These are phyloP conservation scores for Saccostrea glomerata DNA, from an alignment of 1,140 invertebrate genomes.

Conservation along the genomic window DNA sequence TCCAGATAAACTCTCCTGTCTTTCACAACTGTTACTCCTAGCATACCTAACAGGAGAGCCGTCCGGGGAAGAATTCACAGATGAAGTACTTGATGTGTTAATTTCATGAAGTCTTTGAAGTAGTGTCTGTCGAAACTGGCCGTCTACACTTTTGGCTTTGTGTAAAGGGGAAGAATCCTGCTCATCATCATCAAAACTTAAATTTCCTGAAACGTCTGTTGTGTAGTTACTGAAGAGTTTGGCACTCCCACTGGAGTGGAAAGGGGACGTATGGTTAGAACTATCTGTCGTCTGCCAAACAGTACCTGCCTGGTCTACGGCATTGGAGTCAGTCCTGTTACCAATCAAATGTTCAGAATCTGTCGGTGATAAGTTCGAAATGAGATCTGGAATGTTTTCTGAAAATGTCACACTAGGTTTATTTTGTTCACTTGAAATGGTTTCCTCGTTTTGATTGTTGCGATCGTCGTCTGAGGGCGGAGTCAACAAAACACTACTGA, in stretches of 20 bases:
- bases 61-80: conserved; percentile 67
- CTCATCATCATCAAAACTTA: conserved; percentile 57
- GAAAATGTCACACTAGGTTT: conserved; percentile 30
- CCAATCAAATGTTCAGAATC: not conserved
- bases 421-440: not conserved
- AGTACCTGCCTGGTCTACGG: not conserved
- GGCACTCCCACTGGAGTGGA: conserved; percentile 35
- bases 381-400: conserved; percentile 41
- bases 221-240: conserved; percentile 43
- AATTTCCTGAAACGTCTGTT: conserved; percentile 43
- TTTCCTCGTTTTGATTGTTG: conserved; percentile 20
- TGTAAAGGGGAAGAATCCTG: conserved; percentile 50
- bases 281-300: conserved; percentile 32
- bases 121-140: conserved; percentile 64
- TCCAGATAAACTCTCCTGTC: conserved; percentile 58
- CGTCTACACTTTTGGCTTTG: conserved; percentile 57
- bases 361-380: not conserved
- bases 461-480: conserved; percentile 66
- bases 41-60: conserved; percentile 42
- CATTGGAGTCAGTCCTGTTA: not conserved
- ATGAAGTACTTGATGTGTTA: conserved; percentile 61
- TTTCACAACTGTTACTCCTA: conserved; percentile 54
- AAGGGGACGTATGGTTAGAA: conserved; percentile 28
- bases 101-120: conserved; percentile 67
- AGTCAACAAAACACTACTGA: conserved; percentile 62